A percentile compares a stretch with the other conserved stretches of the same genome.
Evolutionary conservation across 2,888 invertebrate species (phyloP).

Genomic region (Capitulum mitella): DNA sequence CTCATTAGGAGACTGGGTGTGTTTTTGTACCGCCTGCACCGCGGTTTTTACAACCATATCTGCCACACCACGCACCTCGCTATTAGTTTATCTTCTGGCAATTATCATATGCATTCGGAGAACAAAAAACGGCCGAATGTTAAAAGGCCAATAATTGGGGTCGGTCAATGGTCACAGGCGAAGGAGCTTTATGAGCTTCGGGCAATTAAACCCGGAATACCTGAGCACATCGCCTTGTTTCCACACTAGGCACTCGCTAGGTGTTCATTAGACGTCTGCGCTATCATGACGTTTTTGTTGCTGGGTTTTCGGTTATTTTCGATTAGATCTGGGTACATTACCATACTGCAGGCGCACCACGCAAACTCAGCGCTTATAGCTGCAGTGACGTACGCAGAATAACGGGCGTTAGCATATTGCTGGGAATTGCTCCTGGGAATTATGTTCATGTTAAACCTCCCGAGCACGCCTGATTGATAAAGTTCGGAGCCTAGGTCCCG

Average conservation of each 20-base stretch:
- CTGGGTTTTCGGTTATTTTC: no score
- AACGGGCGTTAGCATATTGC: no score
- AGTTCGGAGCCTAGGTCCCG: no score
- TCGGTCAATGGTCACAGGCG: not conserved
- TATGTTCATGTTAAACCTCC: no score
- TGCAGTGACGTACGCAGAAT: no score
- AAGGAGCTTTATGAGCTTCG: not conserved
- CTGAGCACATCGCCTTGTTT: not conserved
- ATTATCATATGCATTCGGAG: not conserved
- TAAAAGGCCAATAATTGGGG: constrained; percentile 7
- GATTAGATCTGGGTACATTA: no score
- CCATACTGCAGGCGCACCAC: no score
- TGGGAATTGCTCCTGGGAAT: no score
- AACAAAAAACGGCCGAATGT: not conserved
- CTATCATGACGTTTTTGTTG: not conserved
- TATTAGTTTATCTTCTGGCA: constrained; percentile 12
- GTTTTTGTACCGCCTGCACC: not conserved
- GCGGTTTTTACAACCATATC: not conserved
- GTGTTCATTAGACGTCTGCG: not conserved
- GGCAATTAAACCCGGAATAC: constrained; percentile 15
- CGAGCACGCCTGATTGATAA: no score
- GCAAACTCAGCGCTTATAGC: no score
- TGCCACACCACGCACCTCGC: constrained; percentile 3
- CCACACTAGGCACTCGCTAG: no score
- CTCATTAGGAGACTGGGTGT: not conserved